Conservation (phyloP, 2,797 vertebrate genomes). For the Leptoclinus maculatus region DNA sequence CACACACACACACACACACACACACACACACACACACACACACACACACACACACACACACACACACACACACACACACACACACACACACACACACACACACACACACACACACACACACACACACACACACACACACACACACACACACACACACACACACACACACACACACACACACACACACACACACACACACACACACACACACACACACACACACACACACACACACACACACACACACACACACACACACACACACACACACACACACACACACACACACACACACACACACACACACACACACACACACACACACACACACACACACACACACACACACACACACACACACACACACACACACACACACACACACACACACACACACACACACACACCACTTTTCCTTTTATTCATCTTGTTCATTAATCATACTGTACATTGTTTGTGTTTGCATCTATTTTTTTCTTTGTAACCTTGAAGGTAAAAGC, state of each 20-base stretch:
- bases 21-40: not conserved
- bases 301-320: not conserved
- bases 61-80: not conserved
- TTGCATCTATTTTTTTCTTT: not conserved
- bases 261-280: not conserved
- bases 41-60: not conserved
- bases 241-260: not conserved
- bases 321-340: not conserved
- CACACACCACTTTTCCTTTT: not conserved
- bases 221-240: not conserved
- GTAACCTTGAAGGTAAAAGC: constrained; percentile 1
- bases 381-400: not conserved
- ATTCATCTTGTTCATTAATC: constrained; percentile 16
- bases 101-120: not conserved
- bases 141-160: not conserved
- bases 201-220: not conserved
- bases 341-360: not conserved
- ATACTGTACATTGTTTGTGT: constrained; percentile 17
- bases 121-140: not conserved
- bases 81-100: not conserved
- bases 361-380: not conserved
- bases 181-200: not conserved
- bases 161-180: not conserved
- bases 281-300: not conserved
- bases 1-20: not conserved